phyloP scores from a whole-genome alignment of 2,113 vertebrate species.

The Pygoscelis antarcticus region DNA sequence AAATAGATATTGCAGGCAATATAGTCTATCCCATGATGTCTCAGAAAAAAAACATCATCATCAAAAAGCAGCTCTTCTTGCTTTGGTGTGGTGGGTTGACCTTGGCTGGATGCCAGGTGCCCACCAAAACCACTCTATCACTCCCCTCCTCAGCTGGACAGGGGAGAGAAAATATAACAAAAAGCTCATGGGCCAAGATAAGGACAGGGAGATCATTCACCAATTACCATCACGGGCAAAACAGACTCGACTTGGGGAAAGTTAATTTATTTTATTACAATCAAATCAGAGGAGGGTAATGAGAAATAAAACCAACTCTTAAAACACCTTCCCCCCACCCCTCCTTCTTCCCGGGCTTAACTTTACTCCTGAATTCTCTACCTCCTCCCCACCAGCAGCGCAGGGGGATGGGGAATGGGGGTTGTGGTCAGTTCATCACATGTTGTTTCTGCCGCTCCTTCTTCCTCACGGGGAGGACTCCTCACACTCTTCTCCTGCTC shows the following conservation, averaged over 20 bases:
- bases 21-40: neutral
- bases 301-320: neutral
- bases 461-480: neutral
- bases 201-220: neutral
- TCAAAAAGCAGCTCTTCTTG: slow-evolving; percentile 16
- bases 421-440: neutral
- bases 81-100: neutral
- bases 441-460: neutral
- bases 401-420: neutral
- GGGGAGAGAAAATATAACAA: neutral
- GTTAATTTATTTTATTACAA: neutral
- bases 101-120: neutral
- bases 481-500: neutral
- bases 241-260: neutral
- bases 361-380: neutral
- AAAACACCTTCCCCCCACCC: neutral
- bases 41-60: slow-evolving; percentile 13
- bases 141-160: neutral
- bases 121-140: neutral
- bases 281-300: neutral
- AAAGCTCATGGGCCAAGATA: neutral
- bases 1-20: slow-evolving; percentile 56
- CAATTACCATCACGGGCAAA: neutral
- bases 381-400: rapidly evolving
- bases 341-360: neutral